These are phyloP conservation scores for Lissonota sp. DNA, from an alignment of 2,888 invertebrate genomes.

Conservation along the genomic window DNA sequence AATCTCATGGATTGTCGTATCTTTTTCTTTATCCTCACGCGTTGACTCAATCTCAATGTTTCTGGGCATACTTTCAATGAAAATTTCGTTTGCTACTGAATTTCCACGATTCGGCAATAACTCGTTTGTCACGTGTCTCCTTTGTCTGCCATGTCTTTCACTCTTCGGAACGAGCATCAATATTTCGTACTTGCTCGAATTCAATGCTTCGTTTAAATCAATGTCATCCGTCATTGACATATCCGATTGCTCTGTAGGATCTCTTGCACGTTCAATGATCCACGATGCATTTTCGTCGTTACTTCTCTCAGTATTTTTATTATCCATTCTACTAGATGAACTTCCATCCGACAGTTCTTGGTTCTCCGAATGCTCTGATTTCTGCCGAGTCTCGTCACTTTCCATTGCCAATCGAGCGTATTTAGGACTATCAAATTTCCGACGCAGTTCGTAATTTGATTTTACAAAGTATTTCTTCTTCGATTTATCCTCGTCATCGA, in stretches of 20 bases:
- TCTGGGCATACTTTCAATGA: slow-evolving; percentile 8
- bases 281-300: slow-evolving; percentile 5
- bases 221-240: slow-evolving; percentile 23
- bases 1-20: background rate
- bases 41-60: background rate
- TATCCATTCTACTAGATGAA: background rate
- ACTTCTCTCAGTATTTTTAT: slow-evolving; percentile 46
- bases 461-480: slow-evolving; percentile 49
- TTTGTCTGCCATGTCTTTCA: slow-evolving; percentile 41
- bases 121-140: slow-evolving; percentile 36
- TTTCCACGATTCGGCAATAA: slow-evolving; percentile 10
- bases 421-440: slow-evolving; percentile 45
- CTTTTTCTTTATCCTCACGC: background rate
- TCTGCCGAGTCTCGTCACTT: background rate
- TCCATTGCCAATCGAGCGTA: slow-evolving; percentile 43
- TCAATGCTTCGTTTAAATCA: slow-evolving; percentile 48
- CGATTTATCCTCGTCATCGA: slow-evolving; percentile 13
- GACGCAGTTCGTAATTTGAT: slow-evolving; percentile 19
- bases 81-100: slow-evolving; percentile 14
- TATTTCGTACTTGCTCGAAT: slow-evolving; percentile 57
- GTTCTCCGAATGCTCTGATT: background rate
- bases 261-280: background rate
- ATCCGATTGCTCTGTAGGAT: background rate
- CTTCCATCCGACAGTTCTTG: background rate
- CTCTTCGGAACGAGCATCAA: slow-evolving; percentile 63